Evolutionary conservation across 2,888 invertebrate genomes (phyloP).

Genomic region (Drosophila meridiana): DNA sequence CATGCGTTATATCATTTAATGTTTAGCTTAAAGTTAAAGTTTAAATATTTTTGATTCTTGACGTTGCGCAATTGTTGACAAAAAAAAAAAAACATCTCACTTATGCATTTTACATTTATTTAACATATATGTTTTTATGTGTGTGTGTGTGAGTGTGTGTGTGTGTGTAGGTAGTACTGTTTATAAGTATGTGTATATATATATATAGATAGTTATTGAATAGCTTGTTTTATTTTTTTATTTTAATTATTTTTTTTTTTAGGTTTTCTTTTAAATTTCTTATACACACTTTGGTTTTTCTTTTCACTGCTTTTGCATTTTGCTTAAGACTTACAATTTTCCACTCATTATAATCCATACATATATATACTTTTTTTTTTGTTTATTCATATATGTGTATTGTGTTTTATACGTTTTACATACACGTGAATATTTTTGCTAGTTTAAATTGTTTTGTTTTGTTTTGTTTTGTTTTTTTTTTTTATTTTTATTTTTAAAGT

Average conservation of each 20-base stretch:
- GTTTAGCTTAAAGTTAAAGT: conserved; percentile 38
- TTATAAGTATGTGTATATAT: conserved; percentile 42
- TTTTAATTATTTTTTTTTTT: not conserved
- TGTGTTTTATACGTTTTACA: conserved; percentile 28
- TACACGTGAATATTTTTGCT: conserved; percentile 62
- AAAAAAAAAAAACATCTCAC: conserved; percentile 44
- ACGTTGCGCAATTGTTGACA: conserved; percentile 45
- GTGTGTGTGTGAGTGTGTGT: conserved; percentile 32
- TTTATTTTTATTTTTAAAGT: conserved; percentile 13
- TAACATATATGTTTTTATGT: conserved; percentile 54
- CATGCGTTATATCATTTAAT: conserved; percentile 19
- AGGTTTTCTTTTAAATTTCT: conserved; percentile 27
- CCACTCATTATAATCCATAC: conserved; percentile 18
- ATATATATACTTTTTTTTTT: not conserved
- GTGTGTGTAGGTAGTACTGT: conserved; percentile 65
- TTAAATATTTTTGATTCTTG: conserved; percentile 55
- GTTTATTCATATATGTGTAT: conserved; percentile 7
- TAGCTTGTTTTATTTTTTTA: conserved; percentile 16
- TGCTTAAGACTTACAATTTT: conserved; percentile 35
- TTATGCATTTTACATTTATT: conserved; percentile 63
- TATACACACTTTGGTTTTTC: conserved; percentile 78
- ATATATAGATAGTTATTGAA: conserved; percentile 42
- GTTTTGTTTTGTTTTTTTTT: not conserved
- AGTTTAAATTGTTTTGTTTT: conserved; percentile 37
- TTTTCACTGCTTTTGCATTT: conserved; percentile 52